Evolutionary conservation across 1,140 invertebrate species (phyloP).

Genomic region (Scylla paramamosain): DNA sequence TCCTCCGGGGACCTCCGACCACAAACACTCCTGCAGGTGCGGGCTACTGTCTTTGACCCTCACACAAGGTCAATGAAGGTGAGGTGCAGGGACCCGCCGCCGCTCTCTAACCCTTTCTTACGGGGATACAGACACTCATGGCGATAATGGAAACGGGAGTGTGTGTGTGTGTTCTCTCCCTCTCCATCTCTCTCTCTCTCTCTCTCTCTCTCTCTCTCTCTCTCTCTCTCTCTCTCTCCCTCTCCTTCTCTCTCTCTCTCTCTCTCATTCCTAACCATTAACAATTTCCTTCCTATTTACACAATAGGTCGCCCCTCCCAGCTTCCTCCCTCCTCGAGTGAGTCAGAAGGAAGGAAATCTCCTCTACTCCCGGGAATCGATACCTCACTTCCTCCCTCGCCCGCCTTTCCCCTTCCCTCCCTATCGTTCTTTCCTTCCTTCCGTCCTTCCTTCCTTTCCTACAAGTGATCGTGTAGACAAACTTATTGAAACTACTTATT

Average conservation of each 20-base stretch:
- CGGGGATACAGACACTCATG: background rate
- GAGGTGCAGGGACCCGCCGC: background rate
- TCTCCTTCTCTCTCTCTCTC: background rate
- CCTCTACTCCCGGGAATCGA: conserved; percentile 19
- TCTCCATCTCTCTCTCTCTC: no score
- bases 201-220: no score
- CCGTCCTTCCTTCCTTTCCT: background rate
- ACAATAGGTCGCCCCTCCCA: background rate
- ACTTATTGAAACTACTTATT: no score
- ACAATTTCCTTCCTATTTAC: background rate
- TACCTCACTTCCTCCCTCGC: conserved; percentile 39
- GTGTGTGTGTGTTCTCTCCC: background rate
- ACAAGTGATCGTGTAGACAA: no score
- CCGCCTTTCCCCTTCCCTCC: background rate
- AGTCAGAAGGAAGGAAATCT: conserved; percentile 53
- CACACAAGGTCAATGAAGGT: background rate
- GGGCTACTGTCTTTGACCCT: background rate
- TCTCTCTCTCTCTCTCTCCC: background rate
- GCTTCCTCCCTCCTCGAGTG: background rate
- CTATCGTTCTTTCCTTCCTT: background rate
- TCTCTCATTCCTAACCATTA: background rate
- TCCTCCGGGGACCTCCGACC: background rate
- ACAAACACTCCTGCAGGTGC: conserved; percentile 10
- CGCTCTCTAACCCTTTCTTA: background rate
- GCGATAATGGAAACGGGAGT: background rate